Conservation (phyloP, 2,797 vertebrate species). For the Falco cherrug region DNA sequence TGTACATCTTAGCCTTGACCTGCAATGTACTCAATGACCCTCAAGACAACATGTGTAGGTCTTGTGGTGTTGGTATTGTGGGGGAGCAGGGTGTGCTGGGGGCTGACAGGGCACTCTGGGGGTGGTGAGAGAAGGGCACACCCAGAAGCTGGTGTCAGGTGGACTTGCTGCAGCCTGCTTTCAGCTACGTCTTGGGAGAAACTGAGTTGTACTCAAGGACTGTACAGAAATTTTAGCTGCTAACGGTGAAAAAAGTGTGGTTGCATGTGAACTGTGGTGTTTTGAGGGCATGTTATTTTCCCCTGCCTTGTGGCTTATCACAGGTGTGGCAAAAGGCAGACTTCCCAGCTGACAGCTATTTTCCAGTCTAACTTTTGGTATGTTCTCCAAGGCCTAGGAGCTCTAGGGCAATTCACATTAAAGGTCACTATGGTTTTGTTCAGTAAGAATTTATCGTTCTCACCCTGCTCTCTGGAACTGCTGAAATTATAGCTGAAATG, state of each 20-base stretch:
- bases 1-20: not conserved
- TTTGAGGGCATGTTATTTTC: fast-evolving
- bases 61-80: not conserved
- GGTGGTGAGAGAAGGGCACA: not conserved
- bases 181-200: not conserved
- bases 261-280: not conserved
- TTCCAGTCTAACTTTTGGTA: not conserved
- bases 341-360: not conserved
- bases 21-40: not conserved
- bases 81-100: not conserved
- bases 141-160: not conserved
- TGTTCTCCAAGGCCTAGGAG: not conserved
- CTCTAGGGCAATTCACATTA: not conserved
- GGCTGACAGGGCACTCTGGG: not conserved
- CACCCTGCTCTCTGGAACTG: not conserved
- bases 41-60: fast-evolving
- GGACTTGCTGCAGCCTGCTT: not conserved
- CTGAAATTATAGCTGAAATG: not conserved
- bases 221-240: not conserved
- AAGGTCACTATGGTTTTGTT: not conserved
- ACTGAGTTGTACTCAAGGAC: not conserved
- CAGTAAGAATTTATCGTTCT: not conserved
- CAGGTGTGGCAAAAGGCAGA: not conserved
- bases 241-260: not conserved
- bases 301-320: not conserved